Evolutionary conservation across 1,140 invertebrate species (phyloP).

Genomic region (Colletes gigas): DNA sequence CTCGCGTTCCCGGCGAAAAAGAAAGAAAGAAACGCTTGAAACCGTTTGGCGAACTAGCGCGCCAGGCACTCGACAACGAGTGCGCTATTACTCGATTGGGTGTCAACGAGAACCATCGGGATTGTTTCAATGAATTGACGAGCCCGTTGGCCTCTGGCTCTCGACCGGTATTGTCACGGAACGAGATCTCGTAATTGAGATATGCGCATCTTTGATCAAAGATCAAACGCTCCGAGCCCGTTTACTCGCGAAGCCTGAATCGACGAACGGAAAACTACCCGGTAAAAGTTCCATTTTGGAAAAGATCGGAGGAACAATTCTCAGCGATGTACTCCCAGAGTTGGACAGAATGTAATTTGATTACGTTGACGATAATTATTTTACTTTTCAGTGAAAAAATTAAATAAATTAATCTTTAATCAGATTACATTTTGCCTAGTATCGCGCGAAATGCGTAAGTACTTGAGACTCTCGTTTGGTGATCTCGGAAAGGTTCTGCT

Average conservation of each 20-base stretch:
- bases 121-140: conserved; percentile 49
- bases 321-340: too few relatives aligned
- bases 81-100: conserved; percentile 34
- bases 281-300: too few relatives aligned
- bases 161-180: background rate
- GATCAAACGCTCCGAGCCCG: conserved; percentile 6
- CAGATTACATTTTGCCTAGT: too few relatives aligned
- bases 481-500: conserved; percentile 86
- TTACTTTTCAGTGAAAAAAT: too few relatives aligned
- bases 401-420: too few relatives aligned
- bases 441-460: background rate
- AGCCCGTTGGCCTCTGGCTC: conserved; percentile 26
- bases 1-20: background rate
- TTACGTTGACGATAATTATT: too few relatives aligned
- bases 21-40: background rate
- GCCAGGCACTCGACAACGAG: conserved; percentile 7
- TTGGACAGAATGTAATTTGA: too few relatives aligned
- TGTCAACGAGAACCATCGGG: conserved; percentile 33
- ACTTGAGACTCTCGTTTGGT: conserved; percentile 87
- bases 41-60: conserved; percentile 16
- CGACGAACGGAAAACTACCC: too few relatives aligned
- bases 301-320: too few relatives aligned
- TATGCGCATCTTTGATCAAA: conserved; percentile 16
- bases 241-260: too few relatives aligned
- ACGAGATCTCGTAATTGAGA: background rate